Conservation (phyloP, 1,140 invertebrate species). For the Micrasema minimum region DNA sequence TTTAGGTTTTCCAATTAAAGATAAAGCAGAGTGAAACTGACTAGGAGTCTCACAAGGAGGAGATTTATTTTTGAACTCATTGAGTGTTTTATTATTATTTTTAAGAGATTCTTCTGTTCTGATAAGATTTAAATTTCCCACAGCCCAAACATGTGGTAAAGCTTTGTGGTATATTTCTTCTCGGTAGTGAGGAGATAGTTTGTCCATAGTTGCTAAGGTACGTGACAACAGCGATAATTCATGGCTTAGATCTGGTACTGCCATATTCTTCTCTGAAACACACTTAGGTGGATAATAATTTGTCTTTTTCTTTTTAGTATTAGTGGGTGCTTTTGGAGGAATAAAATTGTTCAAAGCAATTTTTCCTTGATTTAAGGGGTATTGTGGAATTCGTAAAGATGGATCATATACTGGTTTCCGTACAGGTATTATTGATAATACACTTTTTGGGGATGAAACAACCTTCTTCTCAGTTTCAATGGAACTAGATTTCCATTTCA, state of each 20-base stretch:
- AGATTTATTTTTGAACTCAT: too few relatives aligned
- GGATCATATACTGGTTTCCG: conserved; percentile 49
- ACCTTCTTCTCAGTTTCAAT: too few relatives aligned
- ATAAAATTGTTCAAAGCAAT: too few relatives aligned
- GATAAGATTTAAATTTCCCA: too few relatives aligned
- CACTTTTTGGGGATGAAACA: too few relatives aligned
- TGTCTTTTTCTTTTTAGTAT: too few relatives aligned
- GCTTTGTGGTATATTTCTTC: conserved; percentile 45
- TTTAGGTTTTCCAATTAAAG: neutral
- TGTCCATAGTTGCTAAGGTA: conserved; percentile 22
- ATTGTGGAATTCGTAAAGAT: conserved; percentile 48
- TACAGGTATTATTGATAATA: conserved; percentile 6
- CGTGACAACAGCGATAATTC: conserved; percentile 34
- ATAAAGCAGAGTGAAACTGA: neutral
- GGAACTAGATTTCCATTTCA: conserved; percentile 37
- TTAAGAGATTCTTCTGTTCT: too few relatives aligned
- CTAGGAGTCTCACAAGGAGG: neutral
- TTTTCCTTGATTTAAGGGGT: conserved; percentile 15
- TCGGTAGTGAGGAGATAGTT: conserved; percentile 23
- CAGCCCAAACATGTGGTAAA: conserved; percentile 39
- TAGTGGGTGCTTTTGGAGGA: too few relatives aligned
- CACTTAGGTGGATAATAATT: too few relatives aligned
- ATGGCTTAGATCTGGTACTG: conserved; percentile 23
- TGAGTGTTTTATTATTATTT: too few relatives aligned
- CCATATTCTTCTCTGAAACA: conserved; percentile 1